Evolutionary conservation across 2,888 invertebrate genomes (phyloP).

Genomic region (Caenorhabditis sp.): DNA sequence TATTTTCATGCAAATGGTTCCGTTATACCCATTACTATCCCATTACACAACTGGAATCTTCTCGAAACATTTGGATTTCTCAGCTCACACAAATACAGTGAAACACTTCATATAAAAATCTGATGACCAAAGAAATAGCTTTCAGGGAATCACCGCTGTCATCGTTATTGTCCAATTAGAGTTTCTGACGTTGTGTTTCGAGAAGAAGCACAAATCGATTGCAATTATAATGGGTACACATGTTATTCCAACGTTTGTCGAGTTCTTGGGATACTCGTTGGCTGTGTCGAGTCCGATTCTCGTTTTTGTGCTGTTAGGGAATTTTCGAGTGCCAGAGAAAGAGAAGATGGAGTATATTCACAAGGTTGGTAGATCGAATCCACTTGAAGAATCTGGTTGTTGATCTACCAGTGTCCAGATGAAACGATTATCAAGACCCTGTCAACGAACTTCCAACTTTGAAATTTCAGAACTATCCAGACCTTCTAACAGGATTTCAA

Average conservation of each 20-base stretch:
- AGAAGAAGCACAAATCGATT: constrained; percentile 2
- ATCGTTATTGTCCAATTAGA: neutral
- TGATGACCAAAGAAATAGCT: too few relatives aligned
- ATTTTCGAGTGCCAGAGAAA: neutral
- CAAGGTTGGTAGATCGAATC: neutral
- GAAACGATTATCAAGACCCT: neutral
- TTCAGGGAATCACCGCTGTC: constrained; percentile 2
- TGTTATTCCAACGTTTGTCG: neutral
- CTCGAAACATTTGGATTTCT: constrained; percentile 5
- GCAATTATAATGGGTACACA: neutral
- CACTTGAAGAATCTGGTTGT: too few relatives aligned
- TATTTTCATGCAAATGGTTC: constrained; percentile 1
- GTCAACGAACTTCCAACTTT: neutral
- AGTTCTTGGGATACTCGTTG: neutral
- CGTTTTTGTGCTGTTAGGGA: neutral
- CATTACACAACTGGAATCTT: neutral
- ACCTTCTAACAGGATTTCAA: neutral
- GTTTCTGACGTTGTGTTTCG: neutral
- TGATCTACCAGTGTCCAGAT: too few relatives aligned
- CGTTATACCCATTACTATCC: neutral
- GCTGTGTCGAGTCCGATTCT: neutral
- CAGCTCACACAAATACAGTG: neutral
- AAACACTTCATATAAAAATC: neutral
- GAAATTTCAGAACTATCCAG: neutral
- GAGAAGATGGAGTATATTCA: constrained; percentile 1